Evolutionary conservation across 2,888 invertebrate genomes (phyloP).

Genomic region (Phyto melanocephala): DNA sequence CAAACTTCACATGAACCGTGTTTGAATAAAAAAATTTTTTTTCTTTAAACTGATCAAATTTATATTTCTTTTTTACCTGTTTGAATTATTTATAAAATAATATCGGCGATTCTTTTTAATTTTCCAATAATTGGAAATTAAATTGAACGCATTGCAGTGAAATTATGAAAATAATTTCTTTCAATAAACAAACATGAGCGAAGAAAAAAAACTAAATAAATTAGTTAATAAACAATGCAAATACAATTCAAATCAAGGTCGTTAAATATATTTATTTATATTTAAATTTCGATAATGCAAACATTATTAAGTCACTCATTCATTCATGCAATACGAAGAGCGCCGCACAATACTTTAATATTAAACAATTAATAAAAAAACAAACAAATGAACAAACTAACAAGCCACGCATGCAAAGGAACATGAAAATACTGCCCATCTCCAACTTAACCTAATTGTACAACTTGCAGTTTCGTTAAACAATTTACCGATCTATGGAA

Average conservation of each 20-base stretch:
- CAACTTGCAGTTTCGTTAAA: background rate
- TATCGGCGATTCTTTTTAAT: too few species aligned
- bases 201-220: background rate
- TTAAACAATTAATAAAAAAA: conserved; percentile 8
- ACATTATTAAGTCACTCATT: background rate
- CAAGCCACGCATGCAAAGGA: background rate
- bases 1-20: too few species aligned
- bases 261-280: background rate
- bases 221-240: background rate
- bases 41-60: too few species aligned
- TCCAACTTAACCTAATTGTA: background rate
- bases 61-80: too few species aligned
- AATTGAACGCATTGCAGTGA: too few species aligned
- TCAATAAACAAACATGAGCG: background rate
- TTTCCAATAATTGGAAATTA: too few species aligned
- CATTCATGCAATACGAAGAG: background rate
- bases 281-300: conserved; percentile 3
- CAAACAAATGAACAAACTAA: background rate
- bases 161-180: background rate
- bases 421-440: conserved; percentile 11
- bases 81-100: too few species aligned
- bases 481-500: background rate
- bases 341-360: background rate
- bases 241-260: conserved; percentile 48
- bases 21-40: too few species aligned